Percentiles rank a stretch among this genome's conserved stretches.
These are phyloP conservation scores for Coilia nasus DNA, from an alignment of 2,797 vertebrate species.

Conservation along the genomic window DNA sequence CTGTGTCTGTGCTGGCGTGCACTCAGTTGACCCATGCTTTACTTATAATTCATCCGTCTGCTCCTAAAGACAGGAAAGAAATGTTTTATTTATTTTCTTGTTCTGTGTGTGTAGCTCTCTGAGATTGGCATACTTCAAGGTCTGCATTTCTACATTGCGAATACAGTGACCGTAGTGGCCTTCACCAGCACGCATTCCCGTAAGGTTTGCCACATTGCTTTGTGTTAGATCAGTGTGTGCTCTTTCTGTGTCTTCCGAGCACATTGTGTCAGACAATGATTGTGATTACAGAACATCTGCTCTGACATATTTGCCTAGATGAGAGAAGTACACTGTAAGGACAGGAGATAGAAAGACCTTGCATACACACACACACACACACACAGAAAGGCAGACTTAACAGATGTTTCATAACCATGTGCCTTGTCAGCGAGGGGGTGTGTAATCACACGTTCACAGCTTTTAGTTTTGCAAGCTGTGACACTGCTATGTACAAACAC, in stretches of 20 bases:
- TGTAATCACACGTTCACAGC: conserved; percentile 27
- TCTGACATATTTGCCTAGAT: no score
- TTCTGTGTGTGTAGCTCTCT: neutral
- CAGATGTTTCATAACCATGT: neutral
- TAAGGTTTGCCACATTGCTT: no score
- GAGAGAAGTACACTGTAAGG: neutral
- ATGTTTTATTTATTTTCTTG: neutral
- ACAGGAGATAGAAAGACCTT: neutral
- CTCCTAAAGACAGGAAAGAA: neutral
- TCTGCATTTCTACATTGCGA: neutral
- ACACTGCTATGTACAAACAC: neutral
- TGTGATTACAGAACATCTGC: no score
- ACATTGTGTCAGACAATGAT: no score
- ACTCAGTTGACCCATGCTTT: conserved; percentile 49
- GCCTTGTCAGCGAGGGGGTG: conserved; percentile 13
- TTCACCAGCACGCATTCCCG: neutral
- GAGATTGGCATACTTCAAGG: neutral
- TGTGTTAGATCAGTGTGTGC: neutral
- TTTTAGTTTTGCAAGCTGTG: neutral
- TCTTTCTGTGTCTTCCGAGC: neutral
- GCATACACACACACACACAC: conserved; percentile 14
- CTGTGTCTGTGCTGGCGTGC: no score
- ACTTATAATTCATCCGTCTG: conserved; percentile 26
- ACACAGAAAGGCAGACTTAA: neutral
- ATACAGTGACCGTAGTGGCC: neutral